Conservation (phyloP, 2,797 vertebrate species). For the Micromesistius poutassou region DNA sequence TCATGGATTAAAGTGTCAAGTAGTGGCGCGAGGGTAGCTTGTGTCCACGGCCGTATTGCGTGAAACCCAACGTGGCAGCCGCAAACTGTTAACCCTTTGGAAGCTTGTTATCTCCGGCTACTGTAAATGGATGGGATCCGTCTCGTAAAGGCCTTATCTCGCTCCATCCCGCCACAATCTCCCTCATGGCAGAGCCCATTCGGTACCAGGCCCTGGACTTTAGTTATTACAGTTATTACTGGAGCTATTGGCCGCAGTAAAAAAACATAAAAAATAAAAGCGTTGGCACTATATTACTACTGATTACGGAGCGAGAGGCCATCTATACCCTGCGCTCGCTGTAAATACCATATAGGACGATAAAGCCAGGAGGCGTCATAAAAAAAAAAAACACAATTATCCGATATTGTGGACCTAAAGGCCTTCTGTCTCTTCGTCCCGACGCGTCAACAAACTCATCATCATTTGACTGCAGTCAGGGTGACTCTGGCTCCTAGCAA, state of each 20-base stretch:
- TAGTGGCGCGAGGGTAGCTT: slow-evolving; percentile 20
- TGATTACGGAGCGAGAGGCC: neutral
- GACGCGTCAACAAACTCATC: neutral
- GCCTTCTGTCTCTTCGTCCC: neutral
- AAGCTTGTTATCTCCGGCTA: slow-evolving; percentile 34
- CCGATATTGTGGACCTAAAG: neutral
- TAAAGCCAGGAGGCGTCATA: neutral
- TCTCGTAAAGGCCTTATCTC: slow-evolving; percentile 34
- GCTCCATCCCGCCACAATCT: slow-evolving; percentile 37
- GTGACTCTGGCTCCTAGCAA: neutral
- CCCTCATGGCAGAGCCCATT: slow-evolving; percentile 43
- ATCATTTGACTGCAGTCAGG: neutral
- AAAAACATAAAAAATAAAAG: slow-evolving; percentile 16
- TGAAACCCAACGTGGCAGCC: slow-evolving; percentile 18
- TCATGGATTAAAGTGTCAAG: slow-evolving; percentile 14
- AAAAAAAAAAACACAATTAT: slow-evolving; percentile 3
- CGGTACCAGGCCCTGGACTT: slow-evolving; percentile 28
- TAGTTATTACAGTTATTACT: slow-evolving; percentile 19
- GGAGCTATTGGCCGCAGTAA: slow-evolving; percentile 12
- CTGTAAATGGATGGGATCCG: slow-evolving; percentile 35
- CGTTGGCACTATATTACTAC: slow-evolving; percentile 1
- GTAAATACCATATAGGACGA: neutral
- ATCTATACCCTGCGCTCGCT: neutral
- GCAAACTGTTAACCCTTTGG: slow-evolving; percentile 22
- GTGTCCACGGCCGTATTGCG: slow-evolving; percentile 11